These are phyloP conservation scores for Amblyopsis rosae DNA, from an alignment of 2,113 vertebrate species.

Conservation along the genomic window DNA sequence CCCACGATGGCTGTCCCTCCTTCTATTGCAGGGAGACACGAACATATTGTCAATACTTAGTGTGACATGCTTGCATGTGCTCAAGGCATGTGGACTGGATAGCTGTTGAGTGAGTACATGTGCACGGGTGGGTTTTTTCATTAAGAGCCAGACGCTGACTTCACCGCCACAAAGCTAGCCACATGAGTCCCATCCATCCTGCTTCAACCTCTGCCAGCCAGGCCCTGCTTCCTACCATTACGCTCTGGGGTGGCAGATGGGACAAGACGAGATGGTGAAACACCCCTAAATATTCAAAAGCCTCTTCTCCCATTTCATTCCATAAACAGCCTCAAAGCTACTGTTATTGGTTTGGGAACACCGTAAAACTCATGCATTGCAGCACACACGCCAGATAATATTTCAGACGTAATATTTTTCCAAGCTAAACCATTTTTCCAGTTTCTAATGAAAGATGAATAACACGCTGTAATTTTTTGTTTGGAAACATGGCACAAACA, in stretches of 20 bases:
- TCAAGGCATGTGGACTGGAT: conserved; percentile 42
- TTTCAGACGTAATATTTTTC: conserved; percentile 31
- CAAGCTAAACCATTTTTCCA: conserved; percentile 36
- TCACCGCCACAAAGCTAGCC: conserved; percentile 65
- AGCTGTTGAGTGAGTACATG: conserved; percentile 44
- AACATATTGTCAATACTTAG: conserved; percentile 18
- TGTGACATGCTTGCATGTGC: conserved; percentile 24
- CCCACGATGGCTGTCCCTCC: conserved; percentile 22
- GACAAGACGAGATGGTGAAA: conserved; percentile 28
- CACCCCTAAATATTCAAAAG: conserved; percentile 32
- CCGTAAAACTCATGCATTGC: conserved; percentile 30
- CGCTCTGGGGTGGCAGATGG: conserved; percentile 33
- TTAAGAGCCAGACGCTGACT: conserved; percentile 69
- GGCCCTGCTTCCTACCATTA: conserved; percentile 65
- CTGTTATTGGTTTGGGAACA: conserved; percentile 60
- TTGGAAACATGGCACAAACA: conserved; percentile 1
- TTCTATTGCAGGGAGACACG: neutral
- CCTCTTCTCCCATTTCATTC: conserved; percentile 24
- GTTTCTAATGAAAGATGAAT: conserved; percentile 36
- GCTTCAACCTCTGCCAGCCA: conserved; percentile 50
- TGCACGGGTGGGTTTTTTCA: conserved; percentile 42
- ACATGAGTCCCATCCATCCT: conserved; percentile 69
- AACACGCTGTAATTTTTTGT: neutral
- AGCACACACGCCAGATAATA: conserved; percentile 37
- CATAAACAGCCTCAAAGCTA: conserved; percentile 53